Conservation (phyloP, 2,113 vertebrate genomes). For the Rhipidura dahli region DNA sequence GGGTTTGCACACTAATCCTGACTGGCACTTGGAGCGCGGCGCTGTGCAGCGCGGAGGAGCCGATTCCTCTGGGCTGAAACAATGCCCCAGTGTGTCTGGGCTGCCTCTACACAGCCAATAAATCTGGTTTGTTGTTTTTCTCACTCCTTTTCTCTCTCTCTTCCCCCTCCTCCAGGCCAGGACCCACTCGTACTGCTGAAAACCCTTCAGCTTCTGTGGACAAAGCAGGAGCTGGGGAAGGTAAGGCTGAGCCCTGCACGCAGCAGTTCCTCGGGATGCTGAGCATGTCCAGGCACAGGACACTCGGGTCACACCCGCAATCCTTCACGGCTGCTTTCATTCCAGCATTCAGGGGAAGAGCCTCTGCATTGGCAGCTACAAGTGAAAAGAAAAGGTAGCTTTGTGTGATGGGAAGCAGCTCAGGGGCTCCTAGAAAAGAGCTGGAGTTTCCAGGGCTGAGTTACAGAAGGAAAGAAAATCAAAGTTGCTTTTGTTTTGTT, state of each 20-base stretch:
- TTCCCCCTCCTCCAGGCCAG: slow-evolving; percentile 27
- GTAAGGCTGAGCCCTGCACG: slow-evolving; percentile 38
- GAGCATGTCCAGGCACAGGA: background rate
- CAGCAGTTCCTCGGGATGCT: slow-evolving; percentile 6
- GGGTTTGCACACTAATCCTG: slow-evolving; percentile 54
- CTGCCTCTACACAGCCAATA: slow-evolving; percentile 52
- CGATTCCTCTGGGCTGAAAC: slow-evolving; percentile 30
- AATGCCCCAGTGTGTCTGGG: slow-evolving; percentile 55
- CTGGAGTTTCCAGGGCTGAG: slow-evolving; percentile 16
- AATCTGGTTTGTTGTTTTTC: slow-evolving; percentile 46
- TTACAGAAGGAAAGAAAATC: background rate
- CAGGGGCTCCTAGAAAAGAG: background rate
- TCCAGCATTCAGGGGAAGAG: background rate
- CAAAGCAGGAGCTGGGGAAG: slow-evolving; percentile 54
- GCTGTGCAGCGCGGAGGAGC: slow-evolving; percentile 49
- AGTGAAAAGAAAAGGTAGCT: slow-evolving; percentile 28
- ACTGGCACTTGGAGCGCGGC: slow-evolving; percentile 51
- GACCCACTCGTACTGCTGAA: slow-evolving; percentile 31
- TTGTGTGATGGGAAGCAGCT: slow-evolving; percentile 1
- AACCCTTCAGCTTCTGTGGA: slow-evolving; percentile 50
- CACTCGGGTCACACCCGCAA: background rate
- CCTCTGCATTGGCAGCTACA: background rate
- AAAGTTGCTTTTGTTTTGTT: slow-evolving; percentile 32
- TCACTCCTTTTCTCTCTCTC: background rate
- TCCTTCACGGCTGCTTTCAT: background rate